A percentile compares a stretch with the other conserved stretches of the same genome.
These are phyloP conservation scores for Clistopyga incitator DNA, from an alignment of 2,888 invertebrate species.

Conservation along the genomic window DNA sequence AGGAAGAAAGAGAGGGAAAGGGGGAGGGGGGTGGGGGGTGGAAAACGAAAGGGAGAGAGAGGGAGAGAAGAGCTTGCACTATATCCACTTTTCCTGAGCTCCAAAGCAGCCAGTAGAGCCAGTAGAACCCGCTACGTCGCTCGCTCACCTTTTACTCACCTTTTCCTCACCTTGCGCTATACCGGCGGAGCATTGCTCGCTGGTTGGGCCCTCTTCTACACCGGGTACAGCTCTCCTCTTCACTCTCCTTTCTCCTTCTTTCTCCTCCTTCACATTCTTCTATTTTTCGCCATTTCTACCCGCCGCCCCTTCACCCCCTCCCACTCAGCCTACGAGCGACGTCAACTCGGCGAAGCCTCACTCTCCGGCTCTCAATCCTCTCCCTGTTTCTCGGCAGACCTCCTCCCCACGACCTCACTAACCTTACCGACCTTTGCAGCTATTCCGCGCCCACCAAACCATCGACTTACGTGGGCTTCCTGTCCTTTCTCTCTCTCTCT, in stretches of 20 bases:
- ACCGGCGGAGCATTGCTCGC: conserved; percentile 11
- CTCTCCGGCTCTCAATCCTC: conserved; percentile 31
- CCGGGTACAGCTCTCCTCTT: conserved; percentile 38
- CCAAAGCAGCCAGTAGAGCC: conserved; percentile 28
- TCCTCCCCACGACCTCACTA: conserved; percentile 37
- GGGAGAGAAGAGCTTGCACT: conserved; percentile 31
- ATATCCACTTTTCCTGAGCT: conserved; percentile 65
- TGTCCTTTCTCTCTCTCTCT: conserved; percentile 8
- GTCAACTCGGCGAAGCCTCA: conserved; percentile 58
- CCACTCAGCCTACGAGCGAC: conserved; percentile 44
- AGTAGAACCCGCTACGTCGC: conserved; percentile 22
- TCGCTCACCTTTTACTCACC: conserved; percentile 61
- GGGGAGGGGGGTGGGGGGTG: too few relatives aligned
- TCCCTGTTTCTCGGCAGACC: conserved; percentile 53
- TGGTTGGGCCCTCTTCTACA: conserved; percentile 31
- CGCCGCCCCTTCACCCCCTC: conserved; percentile 54
- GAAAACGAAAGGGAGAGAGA: too few relatives aligned
- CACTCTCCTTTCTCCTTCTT: conserved; percentile 30
- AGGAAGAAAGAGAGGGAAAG: too few relatives aligned
- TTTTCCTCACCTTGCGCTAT: conserved; percentile 53
- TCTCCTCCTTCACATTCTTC: conserved; percentile 24
- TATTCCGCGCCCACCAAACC: conserved; percentile 63
- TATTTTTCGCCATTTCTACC: conserved; percentile 53
- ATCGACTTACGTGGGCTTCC: conserved; percentile 57
- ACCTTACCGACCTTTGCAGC: conserved; percentile 62